These are phyloP conservation scores for Hippoglossus hippoglossus DNA, from an alignment of 2,797 vertebrate genomes.

Conservation along the genomic window DNA sequence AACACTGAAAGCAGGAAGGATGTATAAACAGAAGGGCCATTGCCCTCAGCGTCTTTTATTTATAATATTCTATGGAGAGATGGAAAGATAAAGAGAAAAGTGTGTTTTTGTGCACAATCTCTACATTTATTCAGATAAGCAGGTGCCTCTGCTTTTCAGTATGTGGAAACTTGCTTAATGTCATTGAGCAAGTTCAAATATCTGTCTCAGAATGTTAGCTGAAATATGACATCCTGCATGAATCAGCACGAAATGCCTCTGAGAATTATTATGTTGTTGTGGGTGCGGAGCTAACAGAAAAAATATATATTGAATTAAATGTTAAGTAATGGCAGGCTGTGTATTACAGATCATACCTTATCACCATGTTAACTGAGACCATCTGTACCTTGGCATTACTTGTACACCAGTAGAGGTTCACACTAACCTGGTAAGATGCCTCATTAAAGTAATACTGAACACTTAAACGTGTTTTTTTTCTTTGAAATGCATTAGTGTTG, in stretches of 20 bases:
- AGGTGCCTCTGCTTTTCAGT: background rate
- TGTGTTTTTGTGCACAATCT: background rate
- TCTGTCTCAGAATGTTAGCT: background rate
- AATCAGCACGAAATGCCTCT: background rate
- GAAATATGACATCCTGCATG: constrained; percentile 1
- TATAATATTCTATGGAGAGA: too few species aligned
- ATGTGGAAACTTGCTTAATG: too few species aligned
- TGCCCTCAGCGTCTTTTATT: background rate
- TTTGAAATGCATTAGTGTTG: too few species aligned
- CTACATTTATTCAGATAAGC: background rate
- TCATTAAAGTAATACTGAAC: too few species aligned
- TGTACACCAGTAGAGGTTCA: too few species aligned
- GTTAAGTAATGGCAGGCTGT: background rate
- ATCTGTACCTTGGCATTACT: too few species aligned
- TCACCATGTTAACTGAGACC: background rate
- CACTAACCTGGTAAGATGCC: too few species aligned
- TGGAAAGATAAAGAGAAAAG: too few species aligned
- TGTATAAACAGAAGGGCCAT: background rate
- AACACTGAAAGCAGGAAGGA: background rate
- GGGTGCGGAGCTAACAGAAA: background rate
- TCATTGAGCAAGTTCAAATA: background rate
- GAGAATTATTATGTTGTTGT: constrained; percentile 5
- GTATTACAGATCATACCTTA: background rate
- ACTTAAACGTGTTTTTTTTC: too few species aligned
- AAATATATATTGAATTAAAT: background rate